Evolutionary conservation across 2,797 vertebrate genomes (phyloP), one percentile per base, ranked within the genome.

Genomic region (Peromyscus aztecus): DNA sequence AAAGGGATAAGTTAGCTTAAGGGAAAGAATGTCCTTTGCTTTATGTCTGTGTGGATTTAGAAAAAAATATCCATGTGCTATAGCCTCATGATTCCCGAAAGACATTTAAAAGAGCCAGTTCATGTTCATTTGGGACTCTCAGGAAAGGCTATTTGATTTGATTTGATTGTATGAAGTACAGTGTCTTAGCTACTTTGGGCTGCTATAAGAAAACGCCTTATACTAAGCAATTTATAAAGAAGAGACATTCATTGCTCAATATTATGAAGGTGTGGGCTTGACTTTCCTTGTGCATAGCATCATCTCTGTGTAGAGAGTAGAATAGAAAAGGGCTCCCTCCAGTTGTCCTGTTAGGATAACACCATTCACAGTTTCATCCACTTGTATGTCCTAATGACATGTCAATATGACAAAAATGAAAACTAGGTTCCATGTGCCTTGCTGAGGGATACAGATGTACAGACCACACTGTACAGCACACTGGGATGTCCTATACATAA

Each of bases 1-100:
- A 63, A 97, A 97, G 23, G 7, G 34, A n/a, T 43, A 91, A 57
- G n/a, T 19, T 86, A 81, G 71, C 65, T 90, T n/a, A 67, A 69
- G 16, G 55, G 40, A 43, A 89, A 81, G 19, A 89, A 1, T 24
- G 23, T 31, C 34, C 24, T 95, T 93, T 92, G 49, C 17, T 94
- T 91, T 87, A 63, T 57, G 37, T 63, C 67, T 95, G 2, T 73
- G 29, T 81, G 34, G 27, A 67, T 81, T 88, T 57, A 34, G 37
- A 94, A 85, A 29, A 96, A 91, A 96, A n/a, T 65, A 40, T 3
- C 10, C 17, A 27, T 6, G 84, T 1, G 46, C 77, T 43, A 19
- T n/a, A 34, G 2, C 24, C 52, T 10, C 49, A 3, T 65, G 75
- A 59, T 92, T 90, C 31, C 27, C n/a, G 16, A 92, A 89, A 75